phyloP scores from a whole-genome alignment of 2,797 vertebrate species.

The Thalassophryne amazonica region DNA sequence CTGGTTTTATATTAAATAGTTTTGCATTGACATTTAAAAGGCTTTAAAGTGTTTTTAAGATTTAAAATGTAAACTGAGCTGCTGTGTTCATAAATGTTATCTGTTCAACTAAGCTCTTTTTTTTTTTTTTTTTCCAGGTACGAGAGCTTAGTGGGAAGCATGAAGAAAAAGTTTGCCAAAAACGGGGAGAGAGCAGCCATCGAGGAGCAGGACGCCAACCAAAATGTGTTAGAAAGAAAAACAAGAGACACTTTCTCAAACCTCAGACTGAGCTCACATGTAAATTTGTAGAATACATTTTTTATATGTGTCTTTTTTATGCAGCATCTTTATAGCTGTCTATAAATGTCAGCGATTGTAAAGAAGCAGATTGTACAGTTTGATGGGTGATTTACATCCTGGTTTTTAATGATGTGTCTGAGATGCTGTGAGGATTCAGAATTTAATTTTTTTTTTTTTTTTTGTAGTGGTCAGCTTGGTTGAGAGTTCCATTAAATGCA shows the following conservation, averaged over 20 bases:
- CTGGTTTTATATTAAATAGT: no score
- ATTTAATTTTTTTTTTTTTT: no score
- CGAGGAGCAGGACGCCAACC: conserved; percentile 45
- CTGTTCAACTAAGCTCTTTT: neutral
- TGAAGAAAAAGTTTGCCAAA: conserved; percentile 78
- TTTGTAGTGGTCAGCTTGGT: no score
- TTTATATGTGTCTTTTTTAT: conserved; percentile 1
- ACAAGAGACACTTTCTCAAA: conserved; percentile 65
- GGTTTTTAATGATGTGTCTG: conserved; percentile 16
- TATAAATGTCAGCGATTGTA: neutral
- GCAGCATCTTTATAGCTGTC: neutral
- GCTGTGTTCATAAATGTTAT: no score
- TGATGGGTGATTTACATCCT: conserved; percentile 63
- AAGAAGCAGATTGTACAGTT: neutral
- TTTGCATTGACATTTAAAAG: no score
- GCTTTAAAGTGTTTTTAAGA: no score
- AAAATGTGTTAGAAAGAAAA: conserved; percentile 13
- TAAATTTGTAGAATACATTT: no score
- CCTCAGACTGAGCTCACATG: conserved; percentile 59
- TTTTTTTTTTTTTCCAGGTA: conserved; percentile 60
- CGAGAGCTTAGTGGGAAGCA: conserved; percentile 74
- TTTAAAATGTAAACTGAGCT: no score
- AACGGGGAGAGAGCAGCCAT: conserved; percentile 55
- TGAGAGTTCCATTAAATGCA: conserved; percentile 7
- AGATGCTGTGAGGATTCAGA: neutral